Percentiles rank a stretch among this genome's conserved stretches.
These are phyloP conservation scores for Channa argus DNA, from an alignment of 2,113 vertebrate species.

Conservation along the genomic window DNA sequence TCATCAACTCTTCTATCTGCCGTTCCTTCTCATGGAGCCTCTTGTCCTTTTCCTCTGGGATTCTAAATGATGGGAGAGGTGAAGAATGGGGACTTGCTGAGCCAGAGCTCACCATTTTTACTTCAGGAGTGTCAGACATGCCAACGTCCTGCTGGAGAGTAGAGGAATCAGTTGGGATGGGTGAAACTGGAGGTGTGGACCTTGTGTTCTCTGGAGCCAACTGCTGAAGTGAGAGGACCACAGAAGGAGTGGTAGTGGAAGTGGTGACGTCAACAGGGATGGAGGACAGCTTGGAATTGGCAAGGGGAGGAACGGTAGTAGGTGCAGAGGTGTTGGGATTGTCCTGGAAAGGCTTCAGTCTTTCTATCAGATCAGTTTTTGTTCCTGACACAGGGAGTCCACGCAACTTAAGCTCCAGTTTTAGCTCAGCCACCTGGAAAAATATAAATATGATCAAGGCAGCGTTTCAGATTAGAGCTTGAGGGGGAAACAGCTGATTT, in stretches of 20 bases:
- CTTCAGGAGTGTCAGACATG: conserved; percentile 77
- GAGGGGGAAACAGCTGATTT: neutral
- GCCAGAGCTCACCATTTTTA: conserved; percentile 79
- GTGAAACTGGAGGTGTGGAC: conserved; percentile 90
- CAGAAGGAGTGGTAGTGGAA: conserved; percentile 38
- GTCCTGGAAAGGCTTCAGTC: conserved; percentile 94
- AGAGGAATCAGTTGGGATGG: conserved; percentile 83
- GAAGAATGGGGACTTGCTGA: conserved; percentile 79
- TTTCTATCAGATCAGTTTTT: conserved; percentile 96
- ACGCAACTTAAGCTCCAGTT: conserved; percentile 95
- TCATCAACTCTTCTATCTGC: conserved; percentile 95
- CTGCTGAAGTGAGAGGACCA: conserved; percentile 62
- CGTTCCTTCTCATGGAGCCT: conserved; percentile 97
- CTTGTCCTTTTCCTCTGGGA: conserved; percentile 89
- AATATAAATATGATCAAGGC: neutral
- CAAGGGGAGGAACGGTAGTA: conserved; percentile 1
- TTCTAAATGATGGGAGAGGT: conserved; percentile 46
- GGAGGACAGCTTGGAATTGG: conserved; percentile 43
- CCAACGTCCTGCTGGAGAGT: conserved; percentile 82
- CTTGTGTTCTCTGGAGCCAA: conserved; percentile 75
- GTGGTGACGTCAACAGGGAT: conserved; percentile 77
- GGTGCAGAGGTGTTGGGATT: conserved; percentile 53
- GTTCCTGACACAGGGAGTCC: conserved; percentile 97
- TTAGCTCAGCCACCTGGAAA: conserved; percentile 94
- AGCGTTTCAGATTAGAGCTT: neutral